These are phyloP conservation scores for Mugil cephalus DNA, from an alignment of 2,113 vertebrate species.

Conservation along the genomic window DNA sequence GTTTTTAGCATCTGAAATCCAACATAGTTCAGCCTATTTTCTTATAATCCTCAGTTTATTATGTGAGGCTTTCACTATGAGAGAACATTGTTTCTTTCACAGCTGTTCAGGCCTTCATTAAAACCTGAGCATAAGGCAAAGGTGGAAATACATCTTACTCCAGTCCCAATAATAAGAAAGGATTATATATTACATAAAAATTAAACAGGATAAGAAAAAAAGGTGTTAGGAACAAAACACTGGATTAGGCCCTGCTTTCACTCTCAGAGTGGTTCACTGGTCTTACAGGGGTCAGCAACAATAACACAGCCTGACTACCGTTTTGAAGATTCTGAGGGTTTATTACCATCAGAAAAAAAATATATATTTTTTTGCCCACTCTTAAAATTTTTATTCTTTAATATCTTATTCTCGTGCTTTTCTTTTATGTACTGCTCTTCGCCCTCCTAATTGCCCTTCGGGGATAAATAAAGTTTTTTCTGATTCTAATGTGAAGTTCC, in stretches of 20 bases:
- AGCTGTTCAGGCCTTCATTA: not conserved
- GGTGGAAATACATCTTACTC: not conserved
- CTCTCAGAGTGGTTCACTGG: not conserved
- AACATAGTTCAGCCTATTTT: not conserved
- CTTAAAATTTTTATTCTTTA: too few species aligned
- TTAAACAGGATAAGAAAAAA: not conserved
- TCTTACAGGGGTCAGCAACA: not conserved
- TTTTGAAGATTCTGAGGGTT: not conserved
- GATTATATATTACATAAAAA: not conserved
- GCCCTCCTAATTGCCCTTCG: too few species aligned
- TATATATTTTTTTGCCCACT: too few species aligned
- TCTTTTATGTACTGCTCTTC: too few species aligned
- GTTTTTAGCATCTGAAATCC: not conserved
- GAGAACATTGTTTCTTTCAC: not conserved
- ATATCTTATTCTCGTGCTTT: too few species aligned
- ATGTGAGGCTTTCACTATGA: conserved; percentile 3
- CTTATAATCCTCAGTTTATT: not conserved
- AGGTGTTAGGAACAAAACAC: not conserved
- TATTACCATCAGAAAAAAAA: not conserved
- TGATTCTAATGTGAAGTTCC: not conserved
- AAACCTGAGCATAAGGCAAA: not conserved
- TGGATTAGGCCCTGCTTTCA: not conserved
- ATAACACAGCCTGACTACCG: not conserved
- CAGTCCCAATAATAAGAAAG: not conserved
- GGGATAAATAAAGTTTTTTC: too few species aligned